These are phyloP conservation scores for Cydia pomonella DNA, from an alignment of 1,140 invertebrate species.

Conservation along the genomic window DNA sequence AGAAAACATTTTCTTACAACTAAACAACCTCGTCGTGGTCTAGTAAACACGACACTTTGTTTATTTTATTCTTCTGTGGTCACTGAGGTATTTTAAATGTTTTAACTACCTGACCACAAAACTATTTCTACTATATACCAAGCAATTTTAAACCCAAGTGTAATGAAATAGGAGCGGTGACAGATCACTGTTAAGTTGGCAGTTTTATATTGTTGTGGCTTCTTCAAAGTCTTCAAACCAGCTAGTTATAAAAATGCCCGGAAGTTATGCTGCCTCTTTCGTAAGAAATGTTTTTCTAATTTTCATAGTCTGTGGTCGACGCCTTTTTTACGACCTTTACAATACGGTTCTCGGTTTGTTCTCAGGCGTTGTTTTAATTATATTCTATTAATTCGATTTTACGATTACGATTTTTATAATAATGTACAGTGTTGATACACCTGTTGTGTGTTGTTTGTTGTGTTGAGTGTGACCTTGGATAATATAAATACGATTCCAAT, in stretches of 20 bases:
- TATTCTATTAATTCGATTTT: too few species aligned
- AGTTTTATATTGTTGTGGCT: neutral
- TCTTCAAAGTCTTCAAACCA: constrained; percentile 18
- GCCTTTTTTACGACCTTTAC: neutral
- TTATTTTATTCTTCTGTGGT: constrained; percentile 13
- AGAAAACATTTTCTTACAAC: too few species aligned
- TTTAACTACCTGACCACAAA: neutral
- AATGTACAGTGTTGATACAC: too few species aligned
- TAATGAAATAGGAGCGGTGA: neutral
- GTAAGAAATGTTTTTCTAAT: neutral
- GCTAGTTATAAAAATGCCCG: constrained; percentile 2
- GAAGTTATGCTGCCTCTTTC: constrained; percentile 24
- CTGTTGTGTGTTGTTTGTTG: too few species aligned
- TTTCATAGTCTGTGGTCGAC: neutral
- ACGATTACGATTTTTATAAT: too few species aligned
- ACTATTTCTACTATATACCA: neutral
- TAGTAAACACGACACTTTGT: neutral
- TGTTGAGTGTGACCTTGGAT: too few species aligned
- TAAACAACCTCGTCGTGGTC: constrained; percentile 1
- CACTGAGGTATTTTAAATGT: neutral
- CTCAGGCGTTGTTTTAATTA: too few species aligned
- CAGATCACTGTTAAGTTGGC: neutral
- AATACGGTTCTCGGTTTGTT: neutral
- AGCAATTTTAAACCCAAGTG: neutral
- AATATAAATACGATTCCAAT: too few species aligned